Percentiles rank a stretch among this genome's conserved stretches.
These are phyloP conservation scores for Grallaria varia DNA, from an alignment of 2,113 vertebrate species.

Conservation along the genomic window DNA sequence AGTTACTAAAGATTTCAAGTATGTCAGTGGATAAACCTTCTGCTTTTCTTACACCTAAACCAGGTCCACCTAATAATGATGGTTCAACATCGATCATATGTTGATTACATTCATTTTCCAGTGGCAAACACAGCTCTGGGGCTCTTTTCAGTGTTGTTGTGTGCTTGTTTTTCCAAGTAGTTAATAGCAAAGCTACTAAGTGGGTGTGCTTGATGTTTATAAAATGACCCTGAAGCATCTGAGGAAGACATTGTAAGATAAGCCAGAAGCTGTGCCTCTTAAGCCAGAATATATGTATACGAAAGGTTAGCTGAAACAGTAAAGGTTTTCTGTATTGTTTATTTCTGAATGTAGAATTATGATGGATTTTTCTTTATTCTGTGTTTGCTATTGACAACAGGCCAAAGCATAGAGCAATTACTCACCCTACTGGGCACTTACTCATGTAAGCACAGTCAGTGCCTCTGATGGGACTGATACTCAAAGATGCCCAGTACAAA, in stretches of 20 bases:
- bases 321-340: neutral
- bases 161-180: neutral
- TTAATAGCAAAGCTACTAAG: neutral
- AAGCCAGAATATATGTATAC: neutral
- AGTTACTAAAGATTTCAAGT: neutral
- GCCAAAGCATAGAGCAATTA: conserved; percentile 32
- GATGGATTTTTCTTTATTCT: neutral
- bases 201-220: neutral
- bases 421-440: conserved; percentile 35
- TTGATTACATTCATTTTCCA: neutral
- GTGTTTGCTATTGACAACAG: neutral
- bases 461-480: neutral
- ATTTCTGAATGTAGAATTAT: neutral
- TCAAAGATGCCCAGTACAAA: neutral
- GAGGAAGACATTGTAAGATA: neutral
- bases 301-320: neutral
- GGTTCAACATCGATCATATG: neutral
- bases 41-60: neutral
- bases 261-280: neutral
- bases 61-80: neutral
- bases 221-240: neutral
- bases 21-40: neutral
- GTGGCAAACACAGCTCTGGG: neutral
- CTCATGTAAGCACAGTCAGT: neutral
- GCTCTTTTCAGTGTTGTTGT: neutral